These are phyloP conservation scores for Octopus sinensis DNA, from an alignment of 1,140 invertebrate genomes.

Conservation along the genomic window DNA sequence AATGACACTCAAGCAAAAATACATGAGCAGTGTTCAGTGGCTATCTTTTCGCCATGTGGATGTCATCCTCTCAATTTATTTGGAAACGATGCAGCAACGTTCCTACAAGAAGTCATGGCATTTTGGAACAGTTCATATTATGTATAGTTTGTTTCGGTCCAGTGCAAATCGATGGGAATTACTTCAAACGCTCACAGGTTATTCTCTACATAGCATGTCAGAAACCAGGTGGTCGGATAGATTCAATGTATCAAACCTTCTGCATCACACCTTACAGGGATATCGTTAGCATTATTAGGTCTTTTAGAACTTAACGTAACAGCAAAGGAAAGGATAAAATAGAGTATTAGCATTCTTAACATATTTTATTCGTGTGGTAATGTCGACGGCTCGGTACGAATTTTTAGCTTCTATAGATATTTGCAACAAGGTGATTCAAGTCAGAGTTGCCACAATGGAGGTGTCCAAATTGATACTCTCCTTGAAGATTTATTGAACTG, in stretches of 20 bases:
- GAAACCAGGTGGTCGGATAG: neutral
- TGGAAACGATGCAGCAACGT: neutral
- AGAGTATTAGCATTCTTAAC: neutral
- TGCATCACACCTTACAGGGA: neutral
- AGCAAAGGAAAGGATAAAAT: neutral
- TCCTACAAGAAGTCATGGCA: neutral
- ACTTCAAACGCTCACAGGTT: neutral
- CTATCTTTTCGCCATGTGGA: neutral
- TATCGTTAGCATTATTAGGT: neutral
- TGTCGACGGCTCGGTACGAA: neutral
- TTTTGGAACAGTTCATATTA: neutral
- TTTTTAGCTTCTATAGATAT: neutral
- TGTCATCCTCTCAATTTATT: neutral
- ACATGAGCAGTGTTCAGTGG: neutral
- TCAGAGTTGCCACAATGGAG: neutral
- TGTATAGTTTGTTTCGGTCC: neutral
- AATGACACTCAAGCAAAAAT: neutral
- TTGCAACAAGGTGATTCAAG: neutral
- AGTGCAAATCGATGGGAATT: neutral
- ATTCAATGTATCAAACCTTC: conserved; percentile 1
- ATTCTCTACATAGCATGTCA: neutral
- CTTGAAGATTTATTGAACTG: neutral
- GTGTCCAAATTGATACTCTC: neutral
- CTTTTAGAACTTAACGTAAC: neutral
- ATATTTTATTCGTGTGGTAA: neutral